These are phyloP conservation scores for Phyllotis vaccarum DNA, from an alignment of 2,797 vertebrate species.

Conservation along the genomic window DNA sequence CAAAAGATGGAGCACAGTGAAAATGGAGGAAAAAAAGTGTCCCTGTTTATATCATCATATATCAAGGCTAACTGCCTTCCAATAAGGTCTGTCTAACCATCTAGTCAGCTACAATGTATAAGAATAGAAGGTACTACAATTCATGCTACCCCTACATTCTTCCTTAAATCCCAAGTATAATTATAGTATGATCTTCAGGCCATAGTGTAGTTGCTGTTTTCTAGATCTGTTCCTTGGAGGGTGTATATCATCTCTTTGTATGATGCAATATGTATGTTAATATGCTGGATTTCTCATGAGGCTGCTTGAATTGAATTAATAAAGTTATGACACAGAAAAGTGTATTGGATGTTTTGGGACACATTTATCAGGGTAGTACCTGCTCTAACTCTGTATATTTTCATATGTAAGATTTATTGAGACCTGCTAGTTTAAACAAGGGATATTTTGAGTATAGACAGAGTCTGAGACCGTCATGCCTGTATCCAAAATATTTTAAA, in stretches of 20 bases:
- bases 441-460: neutral
- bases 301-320: neutral
- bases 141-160: neutral
- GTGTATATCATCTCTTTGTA: neutral
- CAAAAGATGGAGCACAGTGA: neutral
- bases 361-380: neutral
- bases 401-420: neutral
- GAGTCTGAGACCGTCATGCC: slow-evolving; percentile 9
- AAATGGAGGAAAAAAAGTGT: neutral
- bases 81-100: slow-evolving; percentile 23
- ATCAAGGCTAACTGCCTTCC: neutral
- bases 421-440: neutral
- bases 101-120: slow-evolving; percentile 4
- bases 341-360: neutral
- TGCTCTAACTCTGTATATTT: neutral
- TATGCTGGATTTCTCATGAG: neutral
- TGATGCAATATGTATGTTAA: neutral
- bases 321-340: neutral
- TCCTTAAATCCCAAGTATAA: neutral
- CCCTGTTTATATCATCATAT: neutral
- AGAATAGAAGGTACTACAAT: slow-evolving; percentile 10
- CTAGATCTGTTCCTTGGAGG: neutral
- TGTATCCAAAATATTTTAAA: neutral
- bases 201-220: neutral
- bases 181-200: neutral